A percentile compares a stretch with the other conserved stretches of the same genome.
Conservation (phyloP, 2,888 invertebrate genomes). For the Aspidapion aeneum region DNA sequence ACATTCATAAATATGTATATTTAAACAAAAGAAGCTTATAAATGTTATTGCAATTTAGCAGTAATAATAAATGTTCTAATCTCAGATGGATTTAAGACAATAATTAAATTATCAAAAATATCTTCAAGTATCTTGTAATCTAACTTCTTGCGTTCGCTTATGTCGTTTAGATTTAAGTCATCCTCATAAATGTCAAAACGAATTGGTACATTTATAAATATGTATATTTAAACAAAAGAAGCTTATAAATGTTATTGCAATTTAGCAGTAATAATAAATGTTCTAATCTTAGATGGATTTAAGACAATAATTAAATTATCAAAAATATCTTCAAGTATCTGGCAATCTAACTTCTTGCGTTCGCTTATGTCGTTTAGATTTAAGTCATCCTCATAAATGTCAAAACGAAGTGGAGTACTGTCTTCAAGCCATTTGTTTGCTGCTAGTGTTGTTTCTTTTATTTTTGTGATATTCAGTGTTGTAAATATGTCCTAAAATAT, state of each 20-base stretch:
- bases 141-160: constrained; percentile 3
- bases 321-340: constrained; percentile 25
- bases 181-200: constrained; percentile 8
- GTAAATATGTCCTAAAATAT: constrained; percentile 54
- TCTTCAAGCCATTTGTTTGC: constrained; percentile 61
- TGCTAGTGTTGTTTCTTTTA: constrained; percentile 65
- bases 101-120: constrained; percentile 40
- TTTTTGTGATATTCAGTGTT: constrained; percentile 52
- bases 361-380: not conserved
- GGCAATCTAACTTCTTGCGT: not conserved
- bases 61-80: constrained; percentile 63
- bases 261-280: constrained; percentile 58
- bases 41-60: no score
- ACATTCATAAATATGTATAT: no score
- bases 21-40: no score
- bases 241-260: no score
- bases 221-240: no score
- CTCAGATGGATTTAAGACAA: constrained; percentile 65
- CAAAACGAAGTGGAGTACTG: constrained; percentile 35
- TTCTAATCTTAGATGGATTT: constrained; percentile 68
- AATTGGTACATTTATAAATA: no score
- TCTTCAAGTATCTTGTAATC: not conserved
- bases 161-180: constrained; percentile 22
- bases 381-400: constrained; percentile 23
- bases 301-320: constrained; percentile 51